A percentile compares a stretch with the other conserved stretches of the same genome.
Conservation (phyloP, 1,140 invertebrate species). For the Drosophila sechellia region DNA sequence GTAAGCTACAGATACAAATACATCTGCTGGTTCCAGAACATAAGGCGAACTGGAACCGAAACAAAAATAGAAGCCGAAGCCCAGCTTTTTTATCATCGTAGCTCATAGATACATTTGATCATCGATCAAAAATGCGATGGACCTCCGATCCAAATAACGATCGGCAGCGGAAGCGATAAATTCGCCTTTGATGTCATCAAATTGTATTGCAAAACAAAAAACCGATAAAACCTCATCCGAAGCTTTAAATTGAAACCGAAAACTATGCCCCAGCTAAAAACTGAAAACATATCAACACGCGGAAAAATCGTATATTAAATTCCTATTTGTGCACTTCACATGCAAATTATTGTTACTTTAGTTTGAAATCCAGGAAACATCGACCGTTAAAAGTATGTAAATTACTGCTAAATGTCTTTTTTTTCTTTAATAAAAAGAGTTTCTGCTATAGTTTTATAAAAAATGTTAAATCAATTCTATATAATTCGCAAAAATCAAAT, state of each 20-base stretch:
- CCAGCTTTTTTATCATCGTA: constrained; percentile 18
- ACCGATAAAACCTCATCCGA: constrained; percentile 22
- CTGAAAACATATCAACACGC: not conserved
- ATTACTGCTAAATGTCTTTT: too few relatives aligned
- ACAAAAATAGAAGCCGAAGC: constrained; percentile 10
- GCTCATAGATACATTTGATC: constrained; percentile 24
- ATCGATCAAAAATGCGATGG: constrained; percentile 51
- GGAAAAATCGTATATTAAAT: not conserved
- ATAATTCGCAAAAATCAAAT: too few relatives aligned
- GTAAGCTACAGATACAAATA: constrained; percentile 4
- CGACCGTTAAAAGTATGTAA: too few relatives aligned
- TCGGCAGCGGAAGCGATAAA: constrained; percentile 65
- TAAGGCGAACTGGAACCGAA: constrained; percentile 10
- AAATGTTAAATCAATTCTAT: too few relatives aligned
- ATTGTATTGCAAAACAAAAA: constrained; percentile 52
- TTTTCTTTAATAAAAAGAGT: too few relatives aligned
- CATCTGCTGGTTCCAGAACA: not conserved
- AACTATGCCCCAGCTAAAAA: not conserved
- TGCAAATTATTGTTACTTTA: too few relatives aligned
- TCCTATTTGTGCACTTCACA: too few relatives aligned
- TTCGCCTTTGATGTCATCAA: constrained; percentile 68
- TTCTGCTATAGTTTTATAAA: too few relatives aligned
- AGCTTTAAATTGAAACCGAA: constrained; percentile 21
- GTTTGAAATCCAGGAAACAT: too few relatives aligned
- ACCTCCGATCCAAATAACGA: constrained; percentile 13